A percentile compares a stretch with the other conserved stretches of the same genome.
These are phyloP conservation scores for Enteromius afrohamiltoni DNA, from an alignment of 2,797 vertebrate species.

Conservation along the genomic window DNA sequence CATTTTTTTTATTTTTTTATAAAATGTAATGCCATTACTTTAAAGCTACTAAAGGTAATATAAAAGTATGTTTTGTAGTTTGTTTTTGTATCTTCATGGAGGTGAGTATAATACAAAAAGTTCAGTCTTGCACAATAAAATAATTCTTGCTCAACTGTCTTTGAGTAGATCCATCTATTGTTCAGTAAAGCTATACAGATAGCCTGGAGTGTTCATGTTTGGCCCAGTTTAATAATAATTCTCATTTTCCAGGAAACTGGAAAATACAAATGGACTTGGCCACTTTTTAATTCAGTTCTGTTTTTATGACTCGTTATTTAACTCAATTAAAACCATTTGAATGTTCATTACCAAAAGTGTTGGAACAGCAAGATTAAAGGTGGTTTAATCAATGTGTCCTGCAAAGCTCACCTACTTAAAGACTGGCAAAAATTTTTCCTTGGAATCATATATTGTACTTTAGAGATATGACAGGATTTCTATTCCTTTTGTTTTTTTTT, in stretches of 20 bases:
- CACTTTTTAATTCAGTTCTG: slow-evolving; percentile 14
- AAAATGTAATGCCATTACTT: background rate
- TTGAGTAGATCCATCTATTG: background rate
- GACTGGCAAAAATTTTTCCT: slow-evolving; percentile 56
- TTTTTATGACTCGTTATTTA: slow-evolving; percentile 23
- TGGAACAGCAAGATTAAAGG: slow-evolving; percentile 18
- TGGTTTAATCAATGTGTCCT: slow-evolving; percentile 57
- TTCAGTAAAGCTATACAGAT: slow-evolving; percentile 1
- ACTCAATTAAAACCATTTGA: slow-evolving; percentile 59
- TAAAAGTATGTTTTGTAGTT: background rate
- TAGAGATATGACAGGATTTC: slow-evolving; percentile 49
- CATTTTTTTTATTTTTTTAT: background rate
- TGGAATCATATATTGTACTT: slow-evolving; percentile 17
- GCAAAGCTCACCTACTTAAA: slow-evolving; percentile 56
- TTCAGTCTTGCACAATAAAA: slow-evolving; percentile 24
- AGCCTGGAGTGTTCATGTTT: slow-evolving; percentile 20
- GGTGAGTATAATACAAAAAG: background rate
- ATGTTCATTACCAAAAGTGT: slow-evolving; percentile 60
- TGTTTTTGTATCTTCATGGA: background rate
- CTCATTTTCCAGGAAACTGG: slow-evolving; percentile 9
- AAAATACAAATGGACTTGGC: slow-evolving; percentile 30
- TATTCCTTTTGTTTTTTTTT: slow-evolving; percentile 61
- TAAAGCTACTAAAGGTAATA: background rate
- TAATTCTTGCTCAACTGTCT: slow-evolving; percentile 21
- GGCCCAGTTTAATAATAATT: slow-evolving; percentile 21